Evolutionary conservation across 1,140 invertebrate genomes (phyloP).

Genomic region (Berghia stephanieae): DNA sequence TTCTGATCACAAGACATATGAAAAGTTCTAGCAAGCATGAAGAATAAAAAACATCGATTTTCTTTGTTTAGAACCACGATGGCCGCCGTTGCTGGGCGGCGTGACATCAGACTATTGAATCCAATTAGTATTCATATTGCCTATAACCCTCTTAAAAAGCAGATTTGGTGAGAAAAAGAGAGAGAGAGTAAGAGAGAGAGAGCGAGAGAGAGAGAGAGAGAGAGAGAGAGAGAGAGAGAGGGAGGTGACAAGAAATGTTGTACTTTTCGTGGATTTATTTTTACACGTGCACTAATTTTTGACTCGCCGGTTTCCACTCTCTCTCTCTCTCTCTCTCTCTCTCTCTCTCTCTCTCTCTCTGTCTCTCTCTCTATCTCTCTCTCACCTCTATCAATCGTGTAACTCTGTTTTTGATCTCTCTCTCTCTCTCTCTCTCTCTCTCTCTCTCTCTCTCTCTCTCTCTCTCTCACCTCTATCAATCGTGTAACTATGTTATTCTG

Average conservation of each 20-base stretch:
- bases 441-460: slow-evolving; percentile 12
- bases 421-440: slow-evolving; percentile 16
- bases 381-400: background rate
- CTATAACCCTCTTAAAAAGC: background rate
- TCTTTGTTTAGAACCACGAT: too few species aligned
- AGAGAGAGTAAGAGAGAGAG: too few species aligned
- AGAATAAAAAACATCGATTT: too few species aligned
- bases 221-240: background rate
- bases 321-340: background rate
- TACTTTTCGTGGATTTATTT: too few species aligned
- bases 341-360: background rate
- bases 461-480: background rate
- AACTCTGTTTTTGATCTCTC: too few species aligned
- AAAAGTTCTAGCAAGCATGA: too few species aligned
- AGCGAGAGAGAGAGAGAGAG: too few species aligned
- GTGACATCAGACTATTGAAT: too few species aligned
- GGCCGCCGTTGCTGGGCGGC: too few species aligned
- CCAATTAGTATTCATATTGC: background rate
- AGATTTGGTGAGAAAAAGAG: background rate
- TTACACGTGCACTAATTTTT: background rate
- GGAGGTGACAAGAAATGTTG: background rate
- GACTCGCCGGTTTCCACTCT: too few species aligned
- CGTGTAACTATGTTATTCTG: background rate
- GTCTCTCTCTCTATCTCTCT: too few species aligned
- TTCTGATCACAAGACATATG: too few species aligned